Percentiles rank a stretch among this genome's conserved stretches.
Conservation (phyloP, 2,888 invertebrate genomes). For the Minunthozetes semirufus region DNA sequence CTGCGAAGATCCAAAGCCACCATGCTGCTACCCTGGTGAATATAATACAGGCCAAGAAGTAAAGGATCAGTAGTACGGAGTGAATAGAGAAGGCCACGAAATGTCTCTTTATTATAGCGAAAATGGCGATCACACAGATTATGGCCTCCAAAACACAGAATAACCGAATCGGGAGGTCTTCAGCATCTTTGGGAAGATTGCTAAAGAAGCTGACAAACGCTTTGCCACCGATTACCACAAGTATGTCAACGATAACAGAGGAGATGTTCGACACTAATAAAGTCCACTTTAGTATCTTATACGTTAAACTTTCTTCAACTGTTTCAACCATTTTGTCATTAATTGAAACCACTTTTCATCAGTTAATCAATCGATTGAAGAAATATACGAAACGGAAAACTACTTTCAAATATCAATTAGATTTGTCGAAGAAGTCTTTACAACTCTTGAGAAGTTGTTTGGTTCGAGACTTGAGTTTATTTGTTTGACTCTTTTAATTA, state of each 20-base stretch:
- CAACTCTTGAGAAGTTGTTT: background rate
- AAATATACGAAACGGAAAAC: no score
- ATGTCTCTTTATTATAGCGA: conserved; percentile 17
- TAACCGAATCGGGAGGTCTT: conserved; percentile 8
- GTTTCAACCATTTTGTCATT: conserved; percentile 11
- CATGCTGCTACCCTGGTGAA: conserved; percentile 21
- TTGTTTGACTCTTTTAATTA: background rate
- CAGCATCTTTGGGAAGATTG: conserved; percentile 24
- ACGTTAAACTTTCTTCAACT: conserved; percentile 27
- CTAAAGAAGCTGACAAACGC: conserved; percentile 1
- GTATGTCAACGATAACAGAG: conserved; percentile 33
- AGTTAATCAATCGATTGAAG: background rate
- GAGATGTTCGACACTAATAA: conserved; percentile 36
- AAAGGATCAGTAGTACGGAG: conserved; percentile 19
- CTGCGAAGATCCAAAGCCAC: conserved; percentile 24
- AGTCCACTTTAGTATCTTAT: conserved; percentile 17
- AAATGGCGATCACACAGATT: conserved; percentile 22
- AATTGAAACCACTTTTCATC: background rate
- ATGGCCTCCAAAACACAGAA: conserved; percentile 22
- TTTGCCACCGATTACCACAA: conserved; percentile 33
- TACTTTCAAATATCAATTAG: background rate
- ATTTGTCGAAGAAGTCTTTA: background rate
- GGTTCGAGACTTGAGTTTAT: background rate
- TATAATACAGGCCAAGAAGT: conserved; percentile 8
- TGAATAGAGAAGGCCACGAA: conserved; percentile 13